Base-by-base conservation (phyloP, 1,140 invertebrate species). In the Sycophila sp. region DNA sequence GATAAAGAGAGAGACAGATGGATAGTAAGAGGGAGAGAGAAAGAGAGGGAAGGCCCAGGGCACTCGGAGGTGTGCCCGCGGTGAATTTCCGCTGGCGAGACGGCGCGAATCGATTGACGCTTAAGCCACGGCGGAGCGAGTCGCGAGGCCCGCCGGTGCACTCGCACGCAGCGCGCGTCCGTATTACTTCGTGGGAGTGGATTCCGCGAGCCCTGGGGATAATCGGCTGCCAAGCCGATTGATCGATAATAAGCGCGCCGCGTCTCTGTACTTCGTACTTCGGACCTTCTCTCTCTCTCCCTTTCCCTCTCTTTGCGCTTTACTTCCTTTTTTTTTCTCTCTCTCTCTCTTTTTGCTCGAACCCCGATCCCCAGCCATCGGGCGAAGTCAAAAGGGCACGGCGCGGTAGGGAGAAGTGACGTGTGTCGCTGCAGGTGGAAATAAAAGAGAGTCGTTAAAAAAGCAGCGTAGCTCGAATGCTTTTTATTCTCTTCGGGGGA, bases 101-200 rank as follows among this genome's bases (percentile, higher is more conserved):
- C n/a, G 19, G 45, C n/a, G 47, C 2, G 13, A 56, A 70, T 68
- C 55, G 65, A 68, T 68, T 58, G 65, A 38, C 30, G 65, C 22
- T 66, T 45, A 56, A 66, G 51, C 64, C 17, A 0, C 26, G 15
- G 11, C 28, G 40, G 19, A 45, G 15, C 58, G 42, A 22, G 17
- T 24, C 17, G 42, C 42, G 42, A 7, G 8, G 42, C 42, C 42
- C 7, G n/a, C 4, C 24, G 17, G 17, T 47, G 42, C 42, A 22
- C 17, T 22, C 3, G 38, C 4, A 24, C n/a, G 42, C 17, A 47
- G 19, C 42, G 51, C 36, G 64, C 53, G 45, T 67, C 38, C 24
- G 24, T 24, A 45, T 45, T 42, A 45, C 26, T 56, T 56, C 53
- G 17, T 32, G 38, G 24, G 42, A 15, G 28, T 11, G 15, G 19